A percentile compares a stretch with the other conserved stretches of the same genome.
These are phyloP conservation scores for Amphiprion percula DNA, from an alignment of 2,113 vertebrate genomes.

Conservation along the genomic window DNA sequence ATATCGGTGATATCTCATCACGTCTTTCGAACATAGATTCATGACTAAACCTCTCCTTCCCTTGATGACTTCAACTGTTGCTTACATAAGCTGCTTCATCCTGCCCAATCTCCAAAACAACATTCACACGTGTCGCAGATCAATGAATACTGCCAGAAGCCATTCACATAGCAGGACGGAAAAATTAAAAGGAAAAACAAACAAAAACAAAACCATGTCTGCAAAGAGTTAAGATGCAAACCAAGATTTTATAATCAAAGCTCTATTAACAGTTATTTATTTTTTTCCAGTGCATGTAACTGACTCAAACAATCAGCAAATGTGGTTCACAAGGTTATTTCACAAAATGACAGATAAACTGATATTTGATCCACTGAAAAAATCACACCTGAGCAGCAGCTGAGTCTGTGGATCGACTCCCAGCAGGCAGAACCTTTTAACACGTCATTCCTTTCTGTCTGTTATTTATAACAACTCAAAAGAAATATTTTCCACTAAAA, in stretches of 20 bases:
- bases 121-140: conserved; percentile 56
- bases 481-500: too few relatives aligned
- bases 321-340: too few relatives aligned
- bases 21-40: conserved; percentile 49
- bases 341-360: too few relatives aligned
- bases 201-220: conserved; percentile 2
- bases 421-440: too few relatives aligned
- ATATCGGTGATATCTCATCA: conserved; percentile 69
- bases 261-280: neutral
- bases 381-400: too few relatives aligned
- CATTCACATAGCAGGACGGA: conserved; percentile 41
- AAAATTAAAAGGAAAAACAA: conserved; percentile 7
- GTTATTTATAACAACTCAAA: too few relatives aligned
- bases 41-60: conserved; percentile 54
- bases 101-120: conserved; percentile 67
- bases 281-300: too few relatives aligned
- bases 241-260: conserved; percentile 17
- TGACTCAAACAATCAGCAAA: too few relatives aligned
- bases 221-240: conserved; percentile 40
- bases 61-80: conserved; percentile 64
- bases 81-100: conserved; percentile 70
- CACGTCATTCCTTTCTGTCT: too few relatives aligned
- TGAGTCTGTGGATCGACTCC: too few relatives aligned
- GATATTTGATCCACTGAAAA: too few relatives aligned
- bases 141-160: conserved; percentile 60